Evolutionary conservation across 1,140 invertebrate genomes (phyloP).

Genomic region (Bombus sylvicola): DNA sequence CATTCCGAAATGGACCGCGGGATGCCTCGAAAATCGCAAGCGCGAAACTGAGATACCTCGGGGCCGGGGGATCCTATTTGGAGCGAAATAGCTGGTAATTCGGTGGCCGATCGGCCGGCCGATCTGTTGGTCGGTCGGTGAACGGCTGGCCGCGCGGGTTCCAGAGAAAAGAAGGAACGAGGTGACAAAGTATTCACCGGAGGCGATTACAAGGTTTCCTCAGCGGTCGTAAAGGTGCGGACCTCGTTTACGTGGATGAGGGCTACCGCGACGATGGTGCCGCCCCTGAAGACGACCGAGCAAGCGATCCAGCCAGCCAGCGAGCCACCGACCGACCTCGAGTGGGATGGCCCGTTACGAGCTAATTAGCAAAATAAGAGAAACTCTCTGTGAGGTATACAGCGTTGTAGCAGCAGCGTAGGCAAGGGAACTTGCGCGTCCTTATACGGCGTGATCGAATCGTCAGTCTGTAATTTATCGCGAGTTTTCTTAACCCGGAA

Average conservation of each 20-base stretch:
- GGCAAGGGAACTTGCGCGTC: slow-evolving; percentile 52
- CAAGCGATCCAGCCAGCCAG: not conserved
- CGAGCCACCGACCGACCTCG: slow-evolving; percentile 40
- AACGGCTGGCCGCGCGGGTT: not conserved
- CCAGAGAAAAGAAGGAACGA: slow-evolving; percentile 14
- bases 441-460: slow-evolving; percentile 65
- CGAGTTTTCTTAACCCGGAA: slow-evolving; percentile 50
- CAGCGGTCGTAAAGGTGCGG: slow-evolving; percentile 61
- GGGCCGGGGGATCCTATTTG: slow-evolving; percentile 21
- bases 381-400: slow-evolving; percentile 59
- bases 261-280: slow-evolving; percentile 27
- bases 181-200: slow-evolving; percentile 65
- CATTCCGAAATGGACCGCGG: slow-evolving; percentile 59
- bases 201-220: slow-evolving; percentile 49
- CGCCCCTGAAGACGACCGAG: slow-evolving; percentile 44
- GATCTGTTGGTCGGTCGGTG: not conserved
- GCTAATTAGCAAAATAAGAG: slow-evolving; percentile 74
- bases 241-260: slow-evolving; percentile 12
- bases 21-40: not conserved
- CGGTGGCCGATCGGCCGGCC: slow-evolving; percentile 23
- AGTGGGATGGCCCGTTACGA: slow-evolving; percentile 68
- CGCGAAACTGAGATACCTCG: not conserved
- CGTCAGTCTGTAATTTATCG: slow-evolving; percentile 66
- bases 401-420: slow-evolving; percentile 46
- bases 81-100: slow-evolving; percentile 57